Conservation (phyloP, 2,797 vertebrate genomes). For the Steatocranus sp. region DNA sequence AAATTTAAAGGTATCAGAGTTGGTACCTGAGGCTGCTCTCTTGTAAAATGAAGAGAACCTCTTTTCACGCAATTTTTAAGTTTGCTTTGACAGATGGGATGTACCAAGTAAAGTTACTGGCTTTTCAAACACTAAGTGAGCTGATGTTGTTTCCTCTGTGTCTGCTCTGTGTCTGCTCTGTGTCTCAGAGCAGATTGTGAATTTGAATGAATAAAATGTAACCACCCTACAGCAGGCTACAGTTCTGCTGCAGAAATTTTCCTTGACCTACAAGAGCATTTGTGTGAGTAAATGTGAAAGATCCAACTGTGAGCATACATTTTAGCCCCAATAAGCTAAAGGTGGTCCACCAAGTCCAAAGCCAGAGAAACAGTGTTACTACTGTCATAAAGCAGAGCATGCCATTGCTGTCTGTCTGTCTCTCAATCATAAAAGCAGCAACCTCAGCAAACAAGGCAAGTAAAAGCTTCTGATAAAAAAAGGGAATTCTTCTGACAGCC, state of each 20-base stretch:
- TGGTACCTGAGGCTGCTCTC: not conserved
- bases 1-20: not conserved
- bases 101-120: accelerated
- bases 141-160: too few species aligned
- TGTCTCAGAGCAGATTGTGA: not conserved
- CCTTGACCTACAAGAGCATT: not conserved
- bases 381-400: not conserved
- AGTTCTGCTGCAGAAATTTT: not conserved
- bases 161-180: too few species aligned
- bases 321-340: not conserved
- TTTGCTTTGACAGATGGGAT: not conserved
- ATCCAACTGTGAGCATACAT: not conserved
- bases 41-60: not conserved
- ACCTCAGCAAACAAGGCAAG: not conserved
- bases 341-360: not conserved
- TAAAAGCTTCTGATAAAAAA: not conserved
- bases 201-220: not conserved
- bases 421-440: not conserved
- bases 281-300: not conserved
- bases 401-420: not conserved
- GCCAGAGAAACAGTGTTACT: not conserved
- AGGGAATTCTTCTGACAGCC: not conserved
- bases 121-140: not conserved
- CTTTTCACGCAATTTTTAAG: not conserved
- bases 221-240: not conserved